Conservation (phyloP, 2,888 invertebrate genomes). For the Melinaea menophilus region DNA sequence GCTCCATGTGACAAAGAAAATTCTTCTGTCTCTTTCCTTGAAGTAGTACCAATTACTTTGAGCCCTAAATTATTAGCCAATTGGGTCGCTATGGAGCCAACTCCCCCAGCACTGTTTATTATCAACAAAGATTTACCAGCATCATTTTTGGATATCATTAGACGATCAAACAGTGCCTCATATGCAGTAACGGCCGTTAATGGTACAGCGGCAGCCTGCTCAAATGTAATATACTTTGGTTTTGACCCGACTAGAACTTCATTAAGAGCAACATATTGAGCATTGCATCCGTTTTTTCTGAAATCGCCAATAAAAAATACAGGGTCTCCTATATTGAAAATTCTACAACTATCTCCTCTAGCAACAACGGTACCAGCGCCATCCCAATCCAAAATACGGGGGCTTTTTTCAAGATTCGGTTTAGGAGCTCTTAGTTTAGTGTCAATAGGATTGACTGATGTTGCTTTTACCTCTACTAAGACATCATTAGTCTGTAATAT, state of each 20-base stretch:
- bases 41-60: slow-evolving; percentile 65
- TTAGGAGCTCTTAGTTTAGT: slow-evolving; percentile 62
- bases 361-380: slow-evolving; percentile 61
- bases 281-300: slow-evolving; percentile 58
- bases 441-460: slow-evolving; percentile 64
- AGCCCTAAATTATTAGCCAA: slow-evolving; percentile 58
- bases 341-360: slow-evolving; percentile 48
- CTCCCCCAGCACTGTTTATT: slow-evolving; percentile 68
- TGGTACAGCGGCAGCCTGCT: slow-evolving; percentile 69
- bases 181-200: slow-evolving; percentile 59
- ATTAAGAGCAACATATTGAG: slow-evolving; percentile 59
- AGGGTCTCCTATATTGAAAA: slow-evolving; percentile 59
- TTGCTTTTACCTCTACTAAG: slow-evolving; percentile 64
- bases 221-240: slow-evolving; percentile 59
- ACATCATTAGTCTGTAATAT: slow-evolving; percentile 49
- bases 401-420: slow-evolving; percentile 46
- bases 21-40: slow-evolving; percentile 52
- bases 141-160: slow-evolving; percentile 58
- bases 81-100: slow-evolving; percentile 64
- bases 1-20: slow-evolving; percentile 55
- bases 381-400: slow-evolving; percentile 64
- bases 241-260: slow-evolving; percentile 56
- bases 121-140: slow-evolving; percentile 58
- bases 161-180: slow-evolving; percentile 58
- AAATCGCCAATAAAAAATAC: slow-evolving; percentile 63